A percentile compares a stretch with the other conserved stretches of the same genome.
These are phyloP conservation scores for Geotrupes spiniger DNA, from an alignment of 2,888 invertebrate genomes.

Conservation along the genomic window DNA sequence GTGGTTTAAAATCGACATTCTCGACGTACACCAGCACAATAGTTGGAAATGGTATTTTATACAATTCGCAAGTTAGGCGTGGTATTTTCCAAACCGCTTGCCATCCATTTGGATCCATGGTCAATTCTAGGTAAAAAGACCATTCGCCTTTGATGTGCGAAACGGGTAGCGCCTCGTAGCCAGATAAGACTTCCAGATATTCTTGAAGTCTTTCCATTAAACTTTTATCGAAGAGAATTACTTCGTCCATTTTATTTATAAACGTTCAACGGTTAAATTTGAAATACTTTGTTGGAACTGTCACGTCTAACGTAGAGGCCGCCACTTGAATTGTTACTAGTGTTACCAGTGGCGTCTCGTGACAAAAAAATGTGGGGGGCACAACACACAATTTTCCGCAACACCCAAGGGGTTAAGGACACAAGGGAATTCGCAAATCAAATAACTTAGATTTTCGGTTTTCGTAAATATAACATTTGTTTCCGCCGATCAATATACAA, in stretches of 20 bases:
- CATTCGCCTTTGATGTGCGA: slow-evolving; percentile 56
- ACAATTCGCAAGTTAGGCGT: slow-evolving; percentile 60
- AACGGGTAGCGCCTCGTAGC: slow-evolving; percentile 48
- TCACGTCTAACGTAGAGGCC: too few relatives aligned
- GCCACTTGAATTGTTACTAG: too few relatives aligned
- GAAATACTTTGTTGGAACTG: too few relatives aligned
- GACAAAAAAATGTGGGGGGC: too few relatives aligned
- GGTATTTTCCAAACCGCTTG: slow-evolving; percentile 70
- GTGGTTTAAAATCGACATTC: slow-evolving; percentile 55
- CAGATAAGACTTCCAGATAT: slow-evolving; percentile 53
- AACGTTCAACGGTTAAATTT: too few relatives aligned
- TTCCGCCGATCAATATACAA: too few relatives aligned
- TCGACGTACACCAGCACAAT: slow-evolving; percentile 60
- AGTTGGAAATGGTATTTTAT: slow-evolving; percentile 64
- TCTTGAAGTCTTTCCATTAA: slow-evolving; percentile 56
- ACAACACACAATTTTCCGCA: too few relatives aligned
- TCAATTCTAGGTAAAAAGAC: slow-evolving; percentile 57
- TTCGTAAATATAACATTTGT: too few relatives aligned
- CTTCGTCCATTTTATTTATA: slow-evolving; percentile 58
- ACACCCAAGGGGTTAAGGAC: too few relatives aligned
- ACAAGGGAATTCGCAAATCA: too few relatives aligned
- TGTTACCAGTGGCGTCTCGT: too few relatives aligned
- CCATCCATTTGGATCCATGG: slow-evolving; percentile 67
- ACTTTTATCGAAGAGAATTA: slow-evolving; percentile 59
- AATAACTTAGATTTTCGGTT: too few relatives aligned